Base-by-base conservation (phyloP, 2,888 invertebrate species). In the Orthosia cruda region DNA sequence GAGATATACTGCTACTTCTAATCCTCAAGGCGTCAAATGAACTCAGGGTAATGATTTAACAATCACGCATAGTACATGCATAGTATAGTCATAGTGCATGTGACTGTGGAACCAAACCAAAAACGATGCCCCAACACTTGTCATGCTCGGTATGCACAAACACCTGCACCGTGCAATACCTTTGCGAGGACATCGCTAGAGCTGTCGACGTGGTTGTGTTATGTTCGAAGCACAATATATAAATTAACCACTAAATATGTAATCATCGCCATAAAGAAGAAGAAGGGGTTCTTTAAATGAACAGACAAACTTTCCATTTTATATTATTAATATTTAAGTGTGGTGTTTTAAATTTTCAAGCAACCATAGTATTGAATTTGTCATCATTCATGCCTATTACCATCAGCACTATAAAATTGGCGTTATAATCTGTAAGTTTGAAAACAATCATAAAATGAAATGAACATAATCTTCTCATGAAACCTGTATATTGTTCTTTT, bases 401-500 rank as follows among this genome's bases (percentile, higher is more conserved):
- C 72, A 52, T 3, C 5, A 18, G 1, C 12, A 2, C 15, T 15
- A 45, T 9, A 45, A 50, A 58, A 50, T 50, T 7, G 13, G 40
- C 16, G 50, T 9, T n/a, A 40, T 26, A 40, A 71, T 40, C 32
- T 40, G 13, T 5, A 4, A 26, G 1, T 45, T 45, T 50, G 13
- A 23, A 4, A 61, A 73, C 2, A 11, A 20, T 7, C 47, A 63
- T 73, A 23, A 74, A 47, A 16, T 23, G 18, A 74, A 32, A 16
- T 23, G n/a, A n/a, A 16, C 32, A 32, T 16, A 74, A 47, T 20
- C 3, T 58, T 58, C 4, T 59, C 45, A 59, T 72, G 40, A 50
- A 71, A 57, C 49, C n/a, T 58, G 40, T 45, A 13, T 23, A 73
- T 64, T 74, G 75, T 74, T 73, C 32, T 74, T 74, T 63, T 64